phyloP scores from a whole-genome alignment of 2,113 vertebrate species.

The Canis aureus region DNA sequence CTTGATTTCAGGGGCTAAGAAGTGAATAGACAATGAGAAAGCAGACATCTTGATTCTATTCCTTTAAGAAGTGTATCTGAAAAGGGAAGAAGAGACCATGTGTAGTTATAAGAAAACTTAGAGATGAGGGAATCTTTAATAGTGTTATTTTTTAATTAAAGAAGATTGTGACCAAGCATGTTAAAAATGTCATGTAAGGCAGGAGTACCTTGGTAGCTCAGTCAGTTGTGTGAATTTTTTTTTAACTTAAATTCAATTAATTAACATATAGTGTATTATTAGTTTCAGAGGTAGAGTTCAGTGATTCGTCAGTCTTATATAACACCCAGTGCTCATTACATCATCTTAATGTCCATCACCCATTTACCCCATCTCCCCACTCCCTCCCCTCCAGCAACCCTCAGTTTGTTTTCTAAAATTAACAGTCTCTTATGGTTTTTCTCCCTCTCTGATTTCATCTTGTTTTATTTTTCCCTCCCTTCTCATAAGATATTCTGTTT shows the following conservation, averaged over 20 bases:
- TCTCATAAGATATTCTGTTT: not conserved
- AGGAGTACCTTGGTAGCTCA: not conserved
- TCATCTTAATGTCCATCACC: not conserved
- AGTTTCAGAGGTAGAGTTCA: not conserved
- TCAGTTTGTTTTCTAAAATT: not conserved
- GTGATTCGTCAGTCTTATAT: not conserved
- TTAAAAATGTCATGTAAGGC: not conserved
- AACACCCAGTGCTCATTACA: not conserved
- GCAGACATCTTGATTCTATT: not conserved
- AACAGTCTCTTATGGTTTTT: not conserved
- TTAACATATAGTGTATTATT: not conserved
- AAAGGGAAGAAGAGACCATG: not conserved
- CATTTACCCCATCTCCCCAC: rapidly evolving
- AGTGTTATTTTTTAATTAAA: not conserved
- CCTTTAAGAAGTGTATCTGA: not conserved
- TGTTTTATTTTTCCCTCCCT: not conserved
- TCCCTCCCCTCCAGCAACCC: not conserved
- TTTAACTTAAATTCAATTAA: not conserved
- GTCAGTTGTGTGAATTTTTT: not conserved
- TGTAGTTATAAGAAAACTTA: not conserved
- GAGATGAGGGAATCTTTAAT: not conserved
- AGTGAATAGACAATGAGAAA: not conserved
- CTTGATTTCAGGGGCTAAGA: not conserved
- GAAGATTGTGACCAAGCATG: not conserved
- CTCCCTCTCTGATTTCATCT: not conserved